These are phyloP conservation scores for Yponomeuta cagnagella DNA, from an alignment of 2,888 invertebrate genomes.

Conservation along the genomic window DNA sequence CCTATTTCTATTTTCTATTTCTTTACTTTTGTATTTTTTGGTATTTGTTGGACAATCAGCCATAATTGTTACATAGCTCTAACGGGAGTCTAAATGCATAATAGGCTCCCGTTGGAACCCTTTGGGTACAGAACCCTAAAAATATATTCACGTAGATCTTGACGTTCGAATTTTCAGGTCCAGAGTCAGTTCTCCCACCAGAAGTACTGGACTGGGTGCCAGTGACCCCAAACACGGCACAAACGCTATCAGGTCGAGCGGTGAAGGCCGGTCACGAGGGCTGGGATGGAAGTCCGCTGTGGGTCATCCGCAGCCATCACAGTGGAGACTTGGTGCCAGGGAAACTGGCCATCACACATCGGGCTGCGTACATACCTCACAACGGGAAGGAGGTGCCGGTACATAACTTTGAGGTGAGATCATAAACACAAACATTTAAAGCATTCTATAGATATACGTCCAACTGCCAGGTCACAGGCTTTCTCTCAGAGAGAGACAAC, in stretches of 20 bases:
- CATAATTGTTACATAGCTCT: too few relatives aligned
- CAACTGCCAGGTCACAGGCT: background rate
- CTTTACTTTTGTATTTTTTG: too few relatives aligned
- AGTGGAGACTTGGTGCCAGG: constrained; percentile 59
- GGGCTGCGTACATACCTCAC: constrained; percentile 53
- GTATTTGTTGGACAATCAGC: too few relatives aligned
- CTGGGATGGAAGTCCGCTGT: constrained; percentile 63
- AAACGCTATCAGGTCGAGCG: constrained; percentile 40
- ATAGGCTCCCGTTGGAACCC: too few relatives aligned
- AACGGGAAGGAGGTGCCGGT: constrained; percentile 57
- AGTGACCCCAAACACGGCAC: constrained; percentile 40
- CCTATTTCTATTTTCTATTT: too few relatives aligned
- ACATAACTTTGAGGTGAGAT: constrained; percentile 60
- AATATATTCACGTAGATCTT: background rate
- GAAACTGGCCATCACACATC: constrained; percentile 56
- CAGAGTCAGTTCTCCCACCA: constrained; percentile 16
- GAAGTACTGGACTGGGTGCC: constrained; percentile 53
- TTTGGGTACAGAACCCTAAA: background rate
- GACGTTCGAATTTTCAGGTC: background rate
- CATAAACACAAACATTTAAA: background rate
- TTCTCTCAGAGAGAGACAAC: too few relatives aligned
- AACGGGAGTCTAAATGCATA: too few relatives aligned
- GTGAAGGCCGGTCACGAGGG: constrained; percentile 59
- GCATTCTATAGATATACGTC: background rate
- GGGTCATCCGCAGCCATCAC: constrained; percentile 60